Conservation (phyloP, 2,113 vertebrate genomes). For the Chlorocebus sabaeus region DNA sequence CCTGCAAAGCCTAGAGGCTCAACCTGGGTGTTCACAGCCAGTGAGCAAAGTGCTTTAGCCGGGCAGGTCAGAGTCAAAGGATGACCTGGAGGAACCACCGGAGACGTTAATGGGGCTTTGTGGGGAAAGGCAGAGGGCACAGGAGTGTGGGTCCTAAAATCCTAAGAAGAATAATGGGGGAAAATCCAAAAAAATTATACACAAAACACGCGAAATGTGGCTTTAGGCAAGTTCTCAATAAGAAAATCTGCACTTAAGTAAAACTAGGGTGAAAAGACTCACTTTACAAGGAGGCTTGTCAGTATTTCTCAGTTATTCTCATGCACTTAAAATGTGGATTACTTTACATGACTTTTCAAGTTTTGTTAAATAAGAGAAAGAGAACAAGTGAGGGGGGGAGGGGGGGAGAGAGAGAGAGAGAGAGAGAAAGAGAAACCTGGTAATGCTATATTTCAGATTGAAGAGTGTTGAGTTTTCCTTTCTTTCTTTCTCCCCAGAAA, state of each 20-base stretch:
- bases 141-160: background rate
- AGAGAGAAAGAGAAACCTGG: background rate
- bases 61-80: accelerated
- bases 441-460: background rate
- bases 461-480: background rate
- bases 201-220: background rate
- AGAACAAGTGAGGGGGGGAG: too few species aligned
- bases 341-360: background rate
- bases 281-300: accelerated
- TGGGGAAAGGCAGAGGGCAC: accelerated
- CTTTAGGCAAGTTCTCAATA: background rate
- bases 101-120: accelerated
- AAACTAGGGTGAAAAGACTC: background rate
- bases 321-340: background rate
- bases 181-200: background rate
- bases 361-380: background rate
- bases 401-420: background rate
- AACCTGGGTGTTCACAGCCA: accelerated
- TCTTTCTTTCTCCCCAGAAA: background rate
- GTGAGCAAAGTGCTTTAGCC: background rate
- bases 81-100: accelerated
- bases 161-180: background rate
- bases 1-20: too few species aligned
- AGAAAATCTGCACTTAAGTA: background rate
- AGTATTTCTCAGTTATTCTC: background rate